A percentile compares a stretch with the other conserved stretches of the same genome.
These are phyloP conservation scores for Notocelia uddmanniana DNA, from an alignment of 2,888 invertebrate genomes.

Conservation along the genomic window DNA sequence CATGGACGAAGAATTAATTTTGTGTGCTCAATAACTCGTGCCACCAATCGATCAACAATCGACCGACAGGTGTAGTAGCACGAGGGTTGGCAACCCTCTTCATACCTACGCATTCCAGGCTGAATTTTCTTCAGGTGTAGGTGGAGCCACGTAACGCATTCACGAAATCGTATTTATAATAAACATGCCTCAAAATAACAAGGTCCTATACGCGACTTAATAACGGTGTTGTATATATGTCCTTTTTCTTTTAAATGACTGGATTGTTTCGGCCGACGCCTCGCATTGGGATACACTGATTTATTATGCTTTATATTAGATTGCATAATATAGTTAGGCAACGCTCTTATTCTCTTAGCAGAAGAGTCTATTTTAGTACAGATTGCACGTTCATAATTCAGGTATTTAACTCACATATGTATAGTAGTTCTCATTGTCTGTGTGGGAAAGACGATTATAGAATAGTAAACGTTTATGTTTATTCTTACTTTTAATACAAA, in stretches of 20 bases:
- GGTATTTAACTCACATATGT: background rate
- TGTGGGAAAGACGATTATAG: background rate
- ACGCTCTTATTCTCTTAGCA: background rate
- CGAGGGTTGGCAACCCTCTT: background rate
- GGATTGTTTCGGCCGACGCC: conserved; percentile 3
- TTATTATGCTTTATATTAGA: conserved; percentile 23
- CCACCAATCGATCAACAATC: background rate
- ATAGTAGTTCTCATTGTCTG: conserved; percentile 11
- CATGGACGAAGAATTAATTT: background rate
- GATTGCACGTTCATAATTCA: background rate
- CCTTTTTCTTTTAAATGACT: background rate
- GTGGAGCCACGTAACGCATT: conserved; percentile 15
- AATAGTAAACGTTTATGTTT: conserved; percentile 5
- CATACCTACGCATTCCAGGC: background rate
- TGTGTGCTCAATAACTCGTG: background rate
- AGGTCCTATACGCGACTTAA: background rate
- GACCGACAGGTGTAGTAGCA: background rate
- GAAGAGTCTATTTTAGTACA: conserved; percentile 1
- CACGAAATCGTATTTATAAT: conserved; percentile 18
- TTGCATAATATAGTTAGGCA: background rate
- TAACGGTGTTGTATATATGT: background rate
- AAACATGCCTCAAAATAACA: background rate
- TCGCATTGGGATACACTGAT: conserved; percentile 26
- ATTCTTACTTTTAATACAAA: conserved; percentile 10
- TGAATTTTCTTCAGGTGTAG: conserved; percentile 23